Base-by-base conservation (phyloP, 2,888 invertebrate species). In the Pogonocherus hispidulus region DNA sequence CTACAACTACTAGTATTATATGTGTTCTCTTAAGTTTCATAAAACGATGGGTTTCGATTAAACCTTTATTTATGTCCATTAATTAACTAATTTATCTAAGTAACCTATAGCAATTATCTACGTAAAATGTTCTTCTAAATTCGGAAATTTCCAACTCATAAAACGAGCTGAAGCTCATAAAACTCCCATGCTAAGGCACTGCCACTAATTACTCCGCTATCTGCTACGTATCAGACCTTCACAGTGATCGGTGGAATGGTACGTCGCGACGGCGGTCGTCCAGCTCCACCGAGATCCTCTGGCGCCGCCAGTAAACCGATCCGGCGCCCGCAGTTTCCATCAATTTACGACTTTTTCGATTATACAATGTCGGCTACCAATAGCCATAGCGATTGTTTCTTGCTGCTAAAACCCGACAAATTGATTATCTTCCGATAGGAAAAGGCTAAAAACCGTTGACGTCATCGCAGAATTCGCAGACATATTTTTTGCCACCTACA, bases 231-330 rank as follows among this genome's bases (percentile, higher is more conserved):
- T 41, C 14, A n/a, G 41, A 8, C 41, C 41, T n/a, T 37, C 16
- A 14, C 41, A 14, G 76, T 79, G 80, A 76, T 74, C 74, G 73
- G 76, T 77, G 73, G 75, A 64, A 72, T 77, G 81, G 80, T 82
- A 80, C 77, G 79, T 79, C 80, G 78, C 80, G 83, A 82, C 83
- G 83, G 78, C 82, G 72, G 81, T 77, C 82, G 81, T 80, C 82
- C 76, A 75, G 74, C 71, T 77, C 78, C 67, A 74, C 60, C 68
- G 69, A 72, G 73, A 72, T 69, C 66, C 66, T 65, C 74, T 73
- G 76, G 76, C 76, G 75, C 76, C 78, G 73, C 64, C 60, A 72
- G 56, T 73, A 66, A 68, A 71, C 60, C 66, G 49, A 41, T 23
- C 64, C 69, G 74, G 70, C 76, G 71, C 69, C 73, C 74, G 62